phyloP scores from a whole-genome alignment of 1,140 invertebrate species.

The Apocrypta bakeri region DNA sequence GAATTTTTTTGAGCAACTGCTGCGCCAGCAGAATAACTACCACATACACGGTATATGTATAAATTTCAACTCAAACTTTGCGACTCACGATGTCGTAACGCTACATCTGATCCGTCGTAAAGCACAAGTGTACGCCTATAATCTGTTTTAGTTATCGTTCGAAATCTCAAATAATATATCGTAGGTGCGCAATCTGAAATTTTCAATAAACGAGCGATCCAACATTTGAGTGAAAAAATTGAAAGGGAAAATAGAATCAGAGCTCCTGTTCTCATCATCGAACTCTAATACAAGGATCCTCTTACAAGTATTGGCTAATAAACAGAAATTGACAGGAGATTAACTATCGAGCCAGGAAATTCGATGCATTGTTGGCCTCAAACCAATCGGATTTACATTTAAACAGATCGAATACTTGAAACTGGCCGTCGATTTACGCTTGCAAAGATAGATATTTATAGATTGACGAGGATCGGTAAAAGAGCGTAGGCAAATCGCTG shows the following conservation, averaged over 20 bases:
- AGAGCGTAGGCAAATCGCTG: no score
- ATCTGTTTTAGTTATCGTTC: no score
- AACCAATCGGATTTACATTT: background rate
- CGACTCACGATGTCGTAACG: background rate
- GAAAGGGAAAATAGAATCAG: no score
- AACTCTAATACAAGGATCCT: no score
- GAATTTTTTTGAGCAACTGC: constrained; percentile 1
- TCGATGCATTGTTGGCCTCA: background rate
- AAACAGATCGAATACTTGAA: background rate
- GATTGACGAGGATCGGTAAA: background rate
- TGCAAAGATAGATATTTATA: constrained; percentile 8
- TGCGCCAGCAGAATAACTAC: background rate
- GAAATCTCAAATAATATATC: no score
- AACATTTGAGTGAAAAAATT: no score
- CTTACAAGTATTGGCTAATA: background rate
- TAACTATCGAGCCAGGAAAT: background rate
- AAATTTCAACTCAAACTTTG: constrained; percentile 14
- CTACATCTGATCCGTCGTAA: background rate
- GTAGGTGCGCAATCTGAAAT: no score
- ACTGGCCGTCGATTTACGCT: background rate
- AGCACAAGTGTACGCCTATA: background rate
- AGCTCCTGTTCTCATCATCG: no score
- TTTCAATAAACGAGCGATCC: no score
- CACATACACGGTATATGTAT: background rate
- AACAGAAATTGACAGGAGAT: background rate